These are phyloP conservation scores for Drosophila pachea DNA, from an alignment of 1,140 invertebrate genomes.

Conservation along the genomic window DNA sequence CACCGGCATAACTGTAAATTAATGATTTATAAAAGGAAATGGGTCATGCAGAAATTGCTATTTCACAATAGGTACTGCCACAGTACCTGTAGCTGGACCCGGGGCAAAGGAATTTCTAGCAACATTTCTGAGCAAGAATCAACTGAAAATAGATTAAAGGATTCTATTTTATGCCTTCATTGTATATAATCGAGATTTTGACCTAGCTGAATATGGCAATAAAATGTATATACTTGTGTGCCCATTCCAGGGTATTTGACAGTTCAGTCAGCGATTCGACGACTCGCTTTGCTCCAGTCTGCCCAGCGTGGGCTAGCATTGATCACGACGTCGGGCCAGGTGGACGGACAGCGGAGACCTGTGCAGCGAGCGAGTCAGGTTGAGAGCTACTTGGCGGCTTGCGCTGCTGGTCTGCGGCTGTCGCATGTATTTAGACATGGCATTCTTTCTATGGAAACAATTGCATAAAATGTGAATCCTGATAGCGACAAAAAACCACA, in stretches of 20 bases:
- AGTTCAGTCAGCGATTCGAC: not conserved
- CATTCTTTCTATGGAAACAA: constrained; percentile 77
- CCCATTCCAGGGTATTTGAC: not conserved
- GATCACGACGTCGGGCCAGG: constrained; percentile 59
- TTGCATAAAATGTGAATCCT: constrained; percentile 76
- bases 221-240: too few species aligned
- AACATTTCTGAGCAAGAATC: too few species aligned
- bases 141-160: too few species aligned
- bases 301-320: constrained; percentile 56
- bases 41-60: too few species aligned
- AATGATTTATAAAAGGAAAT: too few species aligned
- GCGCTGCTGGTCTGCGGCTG: constrained; percentile 27
- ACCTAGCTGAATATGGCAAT: too few species aligned
- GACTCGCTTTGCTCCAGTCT: constrained; percentile 8
- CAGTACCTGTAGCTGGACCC: too few species aligned
- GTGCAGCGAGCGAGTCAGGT: constrained; percentile 35
- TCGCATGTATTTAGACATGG: constrained; percentile 61
- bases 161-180: too few species aligned
- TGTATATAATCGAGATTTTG: too few species aligned
- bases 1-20: too few species aligned
- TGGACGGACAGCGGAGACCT: constrained; percentile 49
- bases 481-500: constrained; percentile 63
- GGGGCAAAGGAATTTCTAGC: too few species aligned
- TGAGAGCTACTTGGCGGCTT: constrained; percentile 57
- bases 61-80: too few species aligned